Evolutionary conservation across 2,888 invertebrate species (phyloP), one percentile per base, ranked within the genome.

Genomic region (Lasioglossum leucozonium): DNA sequence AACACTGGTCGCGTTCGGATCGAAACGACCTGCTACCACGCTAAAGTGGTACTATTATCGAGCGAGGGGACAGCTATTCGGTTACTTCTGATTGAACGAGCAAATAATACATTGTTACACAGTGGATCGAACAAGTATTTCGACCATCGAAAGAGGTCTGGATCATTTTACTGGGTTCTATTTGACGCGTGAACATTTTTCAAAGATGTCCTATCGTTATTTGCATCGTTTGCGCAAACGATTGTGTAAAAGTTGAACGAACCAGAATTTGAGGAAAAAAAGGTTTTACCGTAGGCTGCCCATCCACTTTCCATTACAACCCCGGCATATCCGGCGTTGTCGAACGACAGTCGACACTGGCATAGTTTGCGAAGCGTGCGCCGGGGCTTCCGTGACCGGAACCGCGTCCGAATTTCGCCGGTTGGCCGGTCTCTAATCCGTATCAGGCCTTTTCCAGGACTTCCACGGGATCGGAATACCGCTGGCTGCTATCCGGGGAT

Each of bases 401-500:
- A 85, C 85, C 22, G 44, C 44, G 84, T 77, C 62, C 71, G 72
- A 78, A 62, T 76, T 72, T 34, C 44, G 11, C 30, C 37, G n/a
- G 37, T 51, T 79, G 75, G 65, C 42, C 67, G 74, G 42, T 65
- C 82, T 76, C 67, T 90, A 90, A 90, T 90, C 91, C 87, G 84
- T 81, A 87, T 85, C 84, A 77, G 87, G 81, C 78, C 85, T 81
- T 83, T 82, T 78, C 78, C 85, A 73, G 88, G 89, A 92, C 90
- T 91, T 89, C 85, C 86, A 79, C 86, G 78, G 77, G 22, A 86
- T 88, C 84, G 72, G 82, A 92, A 90, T 93, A 91, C 84, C 22
- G 79, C 88, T 88, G 84, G 77, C 77, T 75, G 89, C 82, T 88
- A 89, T 86, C 87, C 88, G 83, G 88, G 92, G 92, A 92, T 92